Conservation (phyloP, 2,888 invertebrate genomes). For the Anthrax anthrax region DNA sequence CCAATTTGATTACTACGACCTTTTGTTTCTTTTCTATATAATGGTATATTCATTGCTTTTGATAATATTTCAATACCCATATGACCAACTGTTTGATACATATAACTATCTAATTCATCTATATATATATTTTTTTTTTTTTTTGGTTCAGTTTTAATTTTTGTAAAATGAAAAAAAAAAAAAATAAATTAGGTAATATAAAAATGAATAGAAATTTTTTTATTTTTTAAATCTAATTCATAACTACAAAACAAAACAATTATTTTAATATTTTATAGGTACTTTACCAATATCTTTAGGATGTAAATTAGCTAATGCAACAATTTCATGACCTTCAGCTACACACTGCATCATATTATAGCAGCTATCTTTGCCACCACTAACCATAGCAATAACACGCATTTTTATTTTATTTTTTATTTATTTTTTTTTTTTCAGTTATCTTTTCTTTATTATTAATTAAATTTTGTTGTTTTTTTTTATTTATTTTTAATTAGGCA, state of each 20-base stretch:
- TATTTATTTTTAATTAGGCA: too few species aligned
- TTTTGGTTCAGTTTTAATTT: too few species aligned
- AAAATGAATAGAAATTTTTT: too few species aligned
- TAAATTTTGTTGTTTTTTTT: too few species aligned
- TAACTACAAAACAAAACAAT: too few species aligned
- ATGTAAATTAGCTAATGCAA: constrained; percentile 89
- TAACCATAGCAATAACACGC: constrained; percentile 79
- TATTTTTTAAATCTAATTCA: too few species aligned
- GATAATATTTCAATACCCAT: constrained; percentile 85
- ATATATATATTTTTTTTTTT: constrained; percentile 17
- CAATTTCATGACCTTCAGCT: constrained; percentile 82
- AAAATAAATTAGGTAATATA: too few species aligned
- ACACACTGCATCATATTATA: constrained; percentile 98
- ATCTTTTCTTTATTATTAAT: too few species aligned
- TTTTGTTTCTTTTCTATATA: constrained; percentile 70
- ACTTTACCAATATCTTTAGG: constrained; percentile 74
- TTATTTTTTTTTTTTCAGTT: too few species aligned
- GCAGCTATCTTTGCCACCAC: constrained; percentile 99
- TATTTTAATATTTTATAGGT: too few species aligned
- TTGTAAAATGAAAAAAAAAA: too few species aligned
- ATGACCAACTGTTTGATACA: constrained; percentile 99
- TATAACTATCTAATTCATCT: constrained; percentile 92
- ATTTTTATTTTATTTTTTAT: constrained; percentile 35
- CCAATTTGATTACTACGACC: constrained; percentile 72
- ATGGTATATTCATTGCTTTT: constrained; percentile 83